Conservation (phyloP, 2,888 invertebrate species). For the Hemistola chrysoprasaria region DNA sequence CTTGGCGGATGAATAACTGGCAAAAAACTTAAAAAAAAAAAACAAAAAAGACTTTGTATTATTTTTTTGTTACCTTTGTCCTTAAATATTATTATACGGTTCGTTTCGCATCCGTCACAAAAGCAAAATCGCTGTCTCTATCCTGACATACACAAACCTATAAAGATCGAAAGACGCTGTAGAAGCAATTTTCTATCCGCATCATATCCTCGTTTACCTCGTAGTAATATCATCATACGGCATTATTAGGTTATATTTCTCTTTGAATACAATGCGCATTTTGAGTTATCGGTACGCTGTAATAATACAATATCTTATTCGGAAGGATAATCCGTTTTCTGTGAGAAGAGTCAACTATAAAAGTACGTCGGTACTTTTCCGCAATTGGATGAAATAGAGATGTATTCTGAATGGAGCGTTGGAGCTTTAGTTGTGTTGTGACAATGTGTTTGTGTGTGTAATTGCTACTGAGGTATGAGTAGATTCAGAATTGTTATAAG, state of each 20-base stretch:
- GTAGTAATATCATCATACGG: conserved; percentile 37
- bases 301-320: conserved; percentile 23
- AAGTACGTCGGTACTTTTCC: conserved; percentile 1
- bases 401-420: too few relatives aligned
- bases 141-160: conserved; percentile 7
- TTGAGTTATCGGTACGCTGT: conserved; percentile 20
- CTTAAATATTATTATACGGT: too few relatives aligned
- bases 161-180: conserved; percentile 38
- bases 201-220: conserved; percentile 38
- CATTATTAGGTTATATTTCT: conserved; percentile 29
- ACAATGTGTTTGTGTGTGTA: too few relatives aligned
- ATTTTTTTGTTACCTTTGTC: too few relatives aligned
- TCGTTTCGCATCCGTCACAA: too few relatives aligned
- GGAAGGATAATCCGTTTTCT: conserved; percentile 18
- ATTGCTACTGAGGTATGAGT: too few relatives aligned
- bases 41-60: too few relatives aligned
- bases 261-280: conserved; percentile 23
- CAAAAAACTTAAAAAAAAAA: too few relatives aligned
- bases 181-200: conserved; percentile 51
- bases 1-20: too few relatives aligned
- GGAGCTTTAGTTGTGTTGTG: too few relatives aligned
- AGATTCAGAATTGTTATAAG: too few relatives aligned
- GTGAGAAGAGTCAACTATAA: conserved; percentile 12
- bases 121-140: conserved; percentile 7
- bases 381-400: not conserved